Percentiles rank a stretch among this genome's conserved stretches.
Evolutionary conservation across 2,888 invertebrate genomes (phyloP).

Genomic region (Pseudococcus viburni): DNA sequence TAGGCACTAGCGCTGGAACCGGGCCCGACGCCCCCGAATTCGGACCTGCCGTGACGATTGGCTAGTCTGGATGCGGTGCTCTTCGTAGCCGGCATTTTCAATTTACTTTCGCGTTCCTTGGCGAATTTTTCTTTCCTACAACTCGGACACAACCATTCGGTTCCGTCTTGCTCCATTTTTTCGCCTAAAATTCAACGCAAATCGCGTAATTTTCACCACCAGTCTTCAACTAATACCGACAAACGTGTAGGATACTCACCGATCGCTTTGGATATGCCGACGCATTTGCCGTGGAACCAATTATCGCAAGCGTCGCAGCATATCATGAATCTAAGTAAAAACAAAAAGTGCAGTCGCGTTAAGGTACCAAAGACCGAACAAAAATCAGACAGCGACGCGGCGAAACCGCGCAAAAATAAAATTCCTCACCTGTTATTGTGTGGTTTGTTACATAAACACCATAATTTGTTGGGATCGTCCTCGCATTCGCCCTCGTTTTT

Average conservation of each 20-base stretch:
- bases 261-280: constrained; percentile 91
- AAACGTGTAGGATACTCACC: no score
- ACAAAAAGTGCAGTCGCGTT: neutral
- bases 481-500: constrained; percentile 82
- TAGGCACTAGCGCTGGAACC: neutral
- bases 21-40: neutral
- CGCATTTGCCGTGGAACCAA: constrained; percentile 99
- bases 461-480: constrained; percentile 92
- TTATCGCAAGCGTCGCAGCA: constrained; percentile 96
- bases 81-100: constrained; percentile 18
- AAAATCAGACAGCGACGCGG: neutral
- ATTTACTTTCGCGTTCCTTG: constrained; percentile 69
- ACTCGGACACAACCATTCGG: constrained; percentile 91
- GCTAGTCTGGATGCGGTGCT: constrained; percentile 30
- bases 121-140: constrained; percentile 77
- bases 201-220: neutral
- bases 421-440: constrained; percentile 81
- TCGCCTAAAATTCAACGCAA: constrained; percentile 72
- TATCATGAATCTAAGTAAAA: constrained; percentile 86
- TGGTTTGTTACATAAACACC: constrained; percentile 96
- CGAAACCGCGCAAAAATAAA: no score
- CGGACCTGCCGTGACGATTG: constrained; percentile 11
- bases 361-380: neutral
- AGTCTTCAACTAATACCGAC: neutral
- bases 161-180: constrained; percentile 90